Conservation (phyloP, 2,888 invertebrate species). For the Nephrotoma appendiculata region DNA sequence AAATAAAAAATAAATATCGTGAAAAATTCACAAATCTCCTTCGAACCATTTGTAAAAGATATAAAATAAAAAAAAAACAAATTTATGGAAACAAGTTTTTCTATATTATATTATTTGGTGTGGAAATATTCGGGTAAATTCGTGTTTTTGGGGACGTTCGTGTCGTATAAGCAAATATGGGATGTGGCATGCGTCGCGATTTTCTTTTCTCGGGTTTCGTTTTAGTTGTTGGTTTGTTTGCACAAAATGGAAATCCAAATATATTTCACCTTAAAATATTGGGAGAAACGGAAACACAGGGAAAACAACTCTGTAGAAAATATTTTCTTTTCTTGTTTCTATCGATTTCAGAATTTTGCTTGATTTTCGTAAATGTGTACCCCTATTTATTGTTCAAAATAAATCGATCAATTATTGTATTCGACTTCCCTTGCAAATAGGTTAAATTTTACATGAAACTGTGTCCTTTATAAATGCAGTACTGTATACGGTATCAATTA, state of each 20-base stretch:
- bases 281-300: not conserved
- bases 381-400: not conserved
- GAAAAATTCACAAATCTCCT: not conserved
- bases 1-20: not conserved
- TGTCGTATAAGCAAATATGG: not conserved
- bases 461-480: too few relatives aligned
- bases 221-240: not conserved
- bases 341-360: not conserved
- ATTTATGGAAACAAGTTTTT: not conserved
- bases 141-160: not conserved
- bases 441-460: too few relatives aligned
- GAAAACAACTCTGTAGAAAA: not conserved
- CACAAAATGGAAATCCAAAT: not conserved
- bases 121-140: not conserved
- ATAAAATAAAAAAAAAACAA: not conserved
- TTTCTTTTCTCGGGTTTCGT: not conserved
- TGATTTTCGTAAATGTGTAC: too few relatives aligned
- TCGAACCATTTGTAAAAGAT: not conserved
- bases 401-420: not conserved
- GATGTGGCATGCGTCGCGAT: not conserved
- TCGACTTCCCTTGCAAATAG: too few relatives aligned
- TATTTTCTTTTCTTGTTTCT: not conserved
- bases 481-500: too few relatives aligned
- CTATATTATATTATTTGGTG: not conserved
- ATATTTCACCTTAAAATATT: not conserved